These are phyloP conservation scores for Solen grandis DNA, from an alignment of 1,140 invertebrate species.

Conservation along the genomic window DNA sequence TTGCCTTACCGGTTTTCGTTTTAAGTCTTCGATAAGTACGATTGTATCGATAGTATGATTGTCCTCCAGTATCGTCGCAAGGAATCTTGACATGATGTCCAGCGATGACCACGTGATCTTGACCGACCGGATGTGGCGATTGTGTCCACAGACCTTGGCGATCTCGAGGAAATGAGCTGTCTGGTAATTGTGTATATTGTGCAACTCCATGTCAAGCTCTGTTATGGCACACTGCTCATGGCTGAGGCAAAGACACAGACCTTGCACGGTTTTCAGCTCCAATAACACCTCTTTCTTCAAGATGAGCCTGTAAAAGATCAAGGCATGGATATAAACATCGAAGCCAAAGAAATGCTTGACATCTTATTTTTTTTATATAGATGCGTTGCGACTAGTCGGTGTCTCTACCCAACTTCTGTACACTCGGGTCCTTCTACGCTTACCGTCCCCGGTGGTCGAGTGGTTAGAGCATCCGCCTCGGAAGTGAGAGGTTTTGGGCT, in stretches of 20 bases:
- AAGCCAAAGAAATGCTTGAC: too few relatives aligned
- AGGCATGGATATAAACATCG: too few relatives aligned
- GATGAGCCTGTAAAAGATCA: constrained; percentile 40
- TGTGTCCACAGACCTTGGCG: constrained; percentile 50
- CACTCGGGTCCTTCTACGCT: too few relatives aligned
- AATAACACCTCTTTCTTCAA: constrained; percentile 62
- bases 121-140: constrained; percentile 43
- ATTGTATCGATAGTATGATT: constrained; percentile 50
- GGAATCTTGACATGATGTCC: constrained; percentile 63
- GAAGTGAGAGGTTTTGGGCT: too few relatives aligned
- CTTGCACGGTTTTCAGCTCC: constrained; percentile 52
- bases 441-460: too few relatives aligned
- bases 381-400: too few relatives aligned
- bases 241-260: constrained; percentile 53
- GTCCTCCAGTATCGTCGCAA: constrained; percentile 51
- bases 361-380: too few relatives aligned
- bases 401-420: too few relatives aligned
- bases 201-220: constrained; percentile 64
- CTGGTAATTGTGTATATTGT: constrained; percentile 58
- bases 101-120: constrained; percentile 66
- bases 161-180: constrained; percentile 50
- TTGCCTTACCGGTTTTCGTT: constrained; percentile 38
- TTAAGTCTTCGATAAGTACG: constrained; percentile 51
- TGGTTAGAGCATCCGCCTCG: too few relatives aligned
- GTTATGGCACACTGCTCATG: constrained; percentile 46